A percentile compares a stretch with the other conserved stretches of the same genome.
Evolutionary conservation across 92 coral and sea anemone species (phyloP).

Genomic region (Bergia sp.): DNA sequence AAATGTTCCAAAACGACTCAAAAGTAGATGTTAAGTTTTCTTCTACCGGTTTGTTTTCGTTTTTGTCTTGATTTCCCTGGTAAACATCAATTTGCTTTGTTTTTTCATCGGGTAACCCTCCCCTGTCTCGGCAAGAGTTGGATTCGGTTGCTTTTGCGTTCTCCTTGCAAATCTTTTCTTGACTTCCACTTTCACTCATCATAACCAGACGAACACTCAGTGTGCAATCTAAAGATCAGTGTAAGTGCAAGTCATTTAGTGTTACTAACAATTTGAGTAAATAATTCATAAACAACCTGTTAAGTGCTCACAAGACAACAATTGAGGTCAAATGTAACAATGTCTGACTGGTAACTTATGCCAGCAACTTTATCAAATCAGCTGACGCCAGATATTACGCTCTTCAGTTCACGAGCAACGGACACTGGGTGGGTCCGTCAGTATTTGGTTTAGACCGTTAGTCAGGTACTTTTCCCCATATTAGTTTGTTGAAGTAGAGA

Average conservation of each 20-base stretch:
- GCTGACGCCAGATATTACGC: neutral
- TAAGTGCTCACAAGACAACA: neutral
- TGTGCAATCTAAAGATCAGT: neutral
- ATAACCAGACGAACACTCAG: neutral
- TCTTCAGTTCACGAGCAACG: no score
- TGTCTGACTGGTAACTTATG: neutral
- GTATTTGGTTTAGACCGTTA: no score
- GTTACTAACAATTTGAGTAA: slow-evolving; percentile 18
- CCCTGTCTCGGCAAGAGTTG: neutral
- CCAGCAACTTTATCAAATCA: neutral
- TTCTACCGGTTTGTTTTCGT: slow-evolving; percentile 45
- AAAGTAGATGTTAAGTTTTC: slow-evolving; percentile 67
- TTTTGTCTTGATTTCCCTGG: slow-evolving; percentile 16
- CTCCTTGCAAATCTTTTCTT: neutral
- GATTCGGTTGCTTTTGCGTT: neutral
- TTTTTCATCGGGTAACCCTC: neutral
- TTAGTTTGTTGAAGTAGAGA: neutral
- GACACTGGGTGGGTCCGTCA: neutral
- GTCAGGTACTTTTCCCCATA: neutral
- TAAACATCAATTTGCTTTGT: slow-evolving; percentile 10
- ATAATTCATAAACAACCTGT: slow-evolving; percentile 31
- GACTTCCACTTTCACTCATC: neutral
- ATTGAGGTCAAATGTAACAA: neutral
- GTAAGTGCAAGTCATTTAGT: neutral
- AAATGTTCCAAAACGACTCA: slow-evolving; percentile 96